Evolutionary conservation across 2,888 invertebrate species (phyloP).

Genomic region (Trimorus sp.): DNA sequence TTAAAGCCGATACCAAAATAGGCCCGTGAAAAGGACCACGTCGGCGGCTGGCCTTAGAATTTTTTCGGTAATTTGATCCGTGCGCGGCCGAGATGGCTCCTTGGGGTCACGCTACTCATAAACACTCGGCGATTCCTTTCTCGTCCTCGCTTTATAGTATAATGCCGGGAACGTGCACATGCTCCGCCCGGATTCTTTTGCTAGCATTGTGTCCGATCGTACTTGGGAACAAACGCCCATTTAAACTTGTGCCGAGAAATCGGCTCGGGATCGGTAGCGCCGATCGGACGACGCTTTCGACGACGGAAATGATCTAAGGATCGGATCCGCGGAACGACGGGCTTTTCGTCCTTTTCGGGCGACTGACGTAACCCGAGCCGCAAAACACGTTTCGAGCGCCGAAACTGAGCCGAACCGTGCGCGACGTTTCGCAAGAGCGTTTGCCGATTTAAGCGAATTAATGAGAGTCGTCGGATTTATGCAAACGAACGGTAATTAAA

Average conservation of each 20-base stretch:
- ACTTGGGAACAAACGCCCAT: slow-evolving; percentile 56
- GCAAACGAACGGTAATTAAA: no score
- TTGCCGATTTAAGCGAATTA: no score
- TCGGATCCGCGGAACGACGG: no score
- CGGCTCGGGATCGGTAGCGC: no score
- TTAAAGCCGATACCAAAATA: slow-evolving; percentile 54
- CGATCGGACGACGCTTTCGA: no score
- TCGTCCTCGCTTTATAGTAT: slow-evolving; percentile 67
- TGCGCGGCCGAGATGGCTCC: slow-evolving; percentile 65
- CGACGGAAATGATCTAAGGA: no score
- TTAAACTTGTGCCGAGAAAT: slow-evolving; percentile 49
- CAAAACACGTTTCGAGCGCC: no score
- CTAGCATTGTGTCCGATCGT: slow-evolving; percentile 47
- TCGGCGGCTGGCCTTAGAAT: slow-evolving; percentile 69
- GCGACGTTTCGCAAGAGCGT: no score
- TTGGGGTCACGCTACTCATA: slow-evolving; percentile 70
- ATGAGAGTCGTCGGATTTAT: no score
- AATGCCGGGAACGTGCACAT: slow-evolving; percentile 69
- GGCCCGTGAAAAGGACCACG: slow-evolving; percentile 47
- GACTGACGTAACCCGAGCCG: no score
- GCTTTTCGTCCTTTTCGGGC: no score
- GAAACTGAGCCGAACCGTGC: no score
- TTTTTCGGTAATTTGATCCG: slow-evolving; percentile 70
- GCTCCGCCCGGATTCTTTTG: slow-evolving; percentile 60
- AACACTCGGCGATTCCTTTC: slow-evolving; percentile 67